These are phyloP conservation scores for Sebastes nivosus DNA, from an alignment of 2,797 vertebrate species.

Conservation along the genomic window DNA sequence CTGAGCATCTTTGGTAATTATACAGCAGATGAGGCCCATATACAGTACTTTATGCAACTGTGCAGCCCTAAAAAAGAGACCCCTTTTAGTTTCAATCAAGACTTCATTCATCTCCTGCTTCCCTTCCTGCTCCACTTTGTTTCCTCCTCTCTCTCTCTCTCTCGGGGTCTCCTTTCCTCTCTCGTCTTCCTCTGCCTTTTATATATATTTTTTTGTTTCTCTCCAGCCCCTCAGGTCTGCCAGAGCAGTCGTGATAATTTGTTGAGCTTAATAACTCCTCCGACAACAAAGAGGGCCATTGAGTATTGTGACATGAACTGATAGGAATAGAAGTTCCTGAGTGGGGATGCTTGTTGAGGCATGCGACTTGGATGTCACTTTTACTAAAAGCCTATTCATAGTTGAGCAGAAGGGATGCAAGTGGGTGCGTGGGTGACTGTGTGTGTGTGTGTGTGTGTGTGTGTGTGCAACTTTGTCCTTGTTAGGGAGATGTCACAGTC, in stretches of 20 bases:
- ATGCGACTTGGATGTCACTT: constrained; percentile 54
- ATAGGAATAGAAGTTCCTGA: constrained; percentile 65
- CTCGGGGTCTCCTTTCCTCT: constrained; percentile 1
- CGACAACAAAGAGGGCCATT: constrained; percentile 71
- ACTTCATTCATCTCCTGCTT: constrained; percentile 36
- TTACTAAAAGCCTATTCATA: constrained; percentile 66
- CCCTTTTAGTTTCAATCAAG: constrained; percentile 16
- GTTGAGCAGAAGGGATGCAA: constrained; percentile 38
- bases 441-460: background rate
- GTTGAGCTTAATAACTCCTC: constrained; percentile 62
- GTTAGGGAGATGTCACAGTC: constrained; percentile 42
- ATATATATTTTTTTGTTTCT: constrained; percentile 2
- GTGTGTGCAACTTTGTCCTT: constrained; percentile 5
- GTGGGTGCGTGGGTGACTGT: constrained; percentile 18
- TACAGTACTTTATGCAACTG: constrained; percentile 20
- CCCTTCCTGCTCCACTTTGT: constrained; percentile 34
- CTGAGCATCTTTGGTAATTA: constrained; percentile 55
- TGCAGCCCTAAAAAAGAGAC: constrained; percentile 38
- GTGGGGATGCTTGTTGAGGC: constrained; percentile 65
- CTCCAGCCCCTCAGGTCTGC: constrained; percentile 29
- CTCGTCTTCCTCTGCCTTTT: constrained; percentile 6
- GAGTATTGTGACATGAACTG: constrained; percentile 74
- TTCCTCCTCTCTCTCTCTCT: constrained; percentile 19
- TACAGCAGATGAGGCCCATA: constrained; percentile 41
- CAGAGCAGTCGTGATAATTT: constrained; percentile 59